These are phyloP conservation scores for Nesidiocoris tenuis DNA, from an alignment of 2,888 invertebrate genomes.

Conservation along the genomic window DNA sequence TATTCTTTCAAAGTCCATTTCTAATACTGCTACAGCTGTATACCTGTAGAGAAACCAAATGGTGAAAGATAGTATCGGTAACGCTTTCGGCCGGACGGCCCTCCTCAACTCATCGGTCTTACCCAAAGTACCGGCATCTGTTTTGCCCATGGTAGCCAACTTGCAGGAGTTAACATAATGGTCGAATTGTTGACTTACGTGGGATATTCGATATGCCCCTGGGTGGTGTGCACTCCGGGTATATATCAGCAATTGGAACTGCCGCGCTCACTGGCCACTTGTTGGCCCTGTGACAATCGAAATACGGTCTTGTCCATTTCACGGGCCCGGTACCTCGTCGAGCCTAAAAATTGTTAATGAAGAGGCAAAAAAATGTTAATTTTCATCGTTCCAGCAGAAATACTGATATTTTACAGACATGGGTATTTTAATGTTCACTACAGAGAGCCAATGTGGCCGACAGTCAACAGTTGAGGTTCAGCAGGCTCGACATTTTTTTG, in stretches of 20 bases:
- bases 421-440: no score
- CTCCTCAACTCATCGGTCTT: no score
- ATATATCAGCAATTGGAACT: constrained; percentile 92
- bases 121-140: no score
- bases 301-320: constrained; percentile 91
- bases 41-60: constrained; percentile 61
- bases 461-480: no score
- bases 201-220: constrained; percentile 90
- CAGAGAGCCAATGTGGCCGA: no score
- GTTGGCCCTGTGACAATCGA: constrained; percentile 92
- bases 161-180: not conserved
- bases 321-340: constrained; percentile 94
- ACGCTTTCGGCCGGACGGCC: no score
- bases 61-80: not conserved
- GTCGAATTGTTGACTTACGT: constrained; percentile 65
- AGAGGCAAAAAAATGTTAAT: no score
- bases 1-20: constrained; percentile 94
- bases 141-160: no score
- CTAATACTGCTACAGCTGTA: constrained; percentile 87
- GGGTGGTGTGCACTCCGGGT: constrained; percentile 88
- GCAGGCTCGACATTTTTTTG: no score
- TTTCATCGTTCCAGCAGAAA: no score
- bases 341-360: constrained; percentile 56
- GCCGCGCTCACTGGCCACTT: constrained; percentile 94
- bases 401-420: no score